Percentiles rank a stretch among this genome's conserved stretches.
These are phyloP conservation scores for Gobionotothen gibberifrons DNA, from an alignment of 2,797 vertebrate genomes.

Conservation along the genomic window DNA sequence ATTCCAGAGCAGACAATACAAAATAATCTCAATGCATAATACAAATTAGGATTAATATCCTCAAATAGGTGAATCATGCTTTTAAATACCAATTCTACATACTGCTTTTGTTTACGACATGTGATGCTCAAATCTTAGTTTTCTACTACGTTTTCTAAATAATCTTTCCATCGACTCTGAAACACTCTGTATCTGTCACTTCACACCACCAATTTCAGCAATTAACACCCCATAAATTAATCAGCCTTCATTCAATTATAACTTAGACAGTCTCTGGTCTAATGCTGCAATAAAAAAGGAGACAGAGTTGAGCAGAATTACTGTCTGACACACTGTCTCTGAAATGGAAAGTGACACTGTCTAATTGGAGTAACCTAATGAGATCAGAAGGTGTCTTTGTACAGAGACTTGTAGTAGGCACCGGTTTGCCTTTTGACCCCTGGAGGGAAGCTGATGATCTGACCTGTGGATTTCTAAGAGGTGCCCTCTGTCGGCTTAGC, in stretches of 20 bases:
- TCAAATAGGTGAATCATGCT: background rate
- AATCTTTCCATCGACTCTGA: background rate
- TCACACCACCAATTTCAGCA: slow-evolving; percentile 44
- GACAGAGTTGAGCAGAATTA: slow-evolving; percentile 51
- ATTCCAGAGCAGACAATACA: slow-evolving; percentile 24
- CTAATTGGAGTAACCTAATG: slow-evolving; percentile 78
- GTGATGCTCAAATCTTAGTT: background rate
- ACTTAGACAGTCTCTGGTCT: slow-evolving; percentile 51
- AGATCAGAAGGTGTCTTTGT: slow-evolving; percentile 70
- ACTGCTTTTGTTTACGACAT: background rate
- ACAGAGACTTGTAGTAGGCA: slow-evolving; percentile 44
- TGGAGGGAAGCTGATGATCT: slow-evolving; percentile 40
- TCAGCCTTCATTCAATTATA: slow-evolving; percentile 70
- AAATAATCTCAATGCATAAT: slow-evolving; percentile 19
- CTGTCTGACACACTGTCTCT: slow-evolving; percentile 59
- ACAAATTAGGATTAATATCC: background rate
- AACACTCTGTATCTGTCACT: slow-evolving; percentile 33
- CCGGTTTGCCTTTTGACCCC: slow-evolving; percentile 50
- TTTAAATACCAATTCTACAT: background rate
- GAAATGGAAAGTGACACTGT: slow-evolving; percentile 78
- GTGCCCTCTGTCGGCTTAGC: slow-evolving; percentile 23
- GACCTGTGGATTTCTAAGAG: slow-evolving; percentile 45
- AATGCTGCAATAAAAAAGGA: slow-evolving; percentile 50
- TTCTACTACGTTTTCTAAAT: slow-evolving; percentile 1
- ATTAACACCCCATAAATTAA: slow-evolving; percentile 67